These are phyloP conservation scores for Deroptyus accipitrinus DNA, from an alignment of 2,113 vertebrate genomes.

Conservation along the genomic window DNA sequence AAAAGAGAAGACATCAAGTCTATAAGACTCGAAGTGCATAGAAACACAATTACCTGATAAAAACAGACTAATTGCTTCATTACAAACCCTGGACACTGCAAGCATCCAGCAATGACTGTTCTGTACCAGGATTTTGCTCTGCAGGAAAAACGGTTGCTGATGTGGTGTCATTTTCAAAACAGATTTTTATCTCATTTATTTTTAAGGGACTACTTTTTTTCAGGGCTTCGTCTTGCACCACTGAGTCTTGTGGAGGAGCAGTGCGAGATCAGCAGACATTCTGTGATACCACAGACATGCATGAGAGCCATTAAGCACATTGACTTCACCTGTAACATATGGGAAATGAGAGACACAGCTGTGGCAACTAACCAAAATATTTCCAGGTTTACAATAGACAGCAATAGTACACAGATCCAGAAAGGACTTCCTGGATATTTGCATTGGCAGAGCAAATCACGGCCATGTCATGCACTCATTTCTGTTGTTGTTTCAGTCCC, in stretches of 20 bases:
- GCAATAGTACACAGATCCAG: background rate
- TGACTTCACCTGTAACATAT: background rate
- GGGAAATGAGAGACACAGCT: background rate
- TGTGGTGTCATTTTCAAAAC: background rate
- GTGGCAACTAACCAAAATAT: background rate
- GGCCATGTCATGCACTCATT: background rate
- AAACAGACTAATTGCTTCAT: background rate
- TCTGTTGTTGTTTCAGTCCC: slow-evolving; percentile 14
- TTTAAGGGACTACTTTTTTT: background rate
- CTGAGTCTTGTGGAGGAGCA: background rate
- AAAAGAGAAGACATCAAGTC: background rate
- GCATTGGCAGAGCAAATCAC: background rate
- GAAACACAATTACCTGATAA: background rate
- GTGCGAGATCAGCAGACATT: background rate
- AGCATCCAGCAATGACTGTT: background rate
- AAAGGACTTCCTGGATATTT: background rate
- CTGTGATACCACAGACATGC: background rate
- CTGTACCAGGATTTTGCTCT: background rate
- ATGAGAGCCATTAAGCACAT: background rate
- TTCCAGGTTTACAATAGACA: slow-evolving; percentile 27
- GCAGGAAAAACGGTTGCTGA: background rate
- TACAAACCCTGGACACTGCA: background rate
- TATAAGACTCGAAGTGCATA: background rate
- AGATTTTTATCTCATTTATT: background rate
- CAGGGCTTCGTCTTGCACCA: background rate